These are phyloP conservation scores for Cheilosia pagana DNA, from an alignment of 2,888 invertebrate genomes.

Conservation along the genomic window DNA sequence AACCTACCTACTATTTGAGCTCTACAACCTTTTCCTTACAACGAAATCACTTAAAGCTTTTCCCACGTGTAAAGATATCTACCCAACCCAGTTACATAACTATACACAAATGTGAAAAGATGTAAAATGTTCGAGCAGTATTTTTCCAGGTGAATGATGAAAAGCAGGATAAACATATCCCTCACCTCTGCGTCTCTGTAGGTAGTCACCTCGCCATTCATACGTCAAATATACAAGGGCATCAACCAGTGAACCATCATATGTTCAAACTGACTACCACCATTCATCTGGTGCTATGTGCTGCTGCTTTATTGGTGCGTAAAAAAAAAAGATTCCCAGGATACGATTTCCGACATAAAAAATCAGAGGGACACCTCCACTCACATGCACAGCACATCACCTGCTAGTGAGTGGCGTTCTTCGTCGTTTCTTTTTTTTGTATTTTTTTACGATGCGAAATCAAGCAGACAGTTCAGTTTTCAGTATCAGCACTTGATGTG, in stretches of 20 bases:
- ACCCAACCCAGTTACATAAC: neutral
- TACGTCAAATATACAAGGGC: constrained; percentile 37
- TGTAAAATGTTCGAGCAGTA: constrained; percentile 55
- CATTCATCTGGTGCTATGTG: constrained; percentile 18
- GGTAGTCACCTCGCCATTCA: constrained; percentile 24
- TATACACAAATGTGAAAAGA: constrained; percentile 24
- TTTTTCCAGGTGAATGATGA: constrained; percentile 55
- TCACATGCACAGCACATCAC: constrained; percentile 26
- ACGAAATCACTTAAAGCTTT: constrained; percentile 38
- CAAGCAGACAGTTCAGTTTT: constrained; percentile 58
- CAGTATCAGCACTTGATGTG: constrained; percentile 52
- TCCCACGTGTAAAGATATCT: neutral
- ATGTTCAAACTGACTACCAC: constrained; percentile 45
- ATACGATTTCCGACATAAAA: constrained; percentile 28
- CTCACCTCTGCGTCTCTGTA: neutral
- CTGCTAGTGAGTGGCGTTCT: constrained; percentile 42
- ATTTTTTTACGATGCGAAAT: constrained; percentile 48
- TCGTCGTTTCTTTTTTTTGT: neutral
- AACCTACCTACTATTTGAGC: neutral
- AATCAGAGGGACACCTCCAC: constrained; percentile 40
- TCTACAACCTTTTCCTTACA: neutral
- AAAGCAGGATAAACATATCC: constrained; percentile 45
- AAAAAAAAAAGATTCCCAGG: constrained; percentile 46
- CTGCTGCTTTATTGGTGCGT: constrained; percentile 55
- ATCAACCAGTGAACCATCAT: constrained; percentile 38